Evolutionary conservation across 2,888 invertebrate genomes (phyloP), one percentile per base, ranked within the genome.

Genomic region (Galerucella calmariensis): DNA sequence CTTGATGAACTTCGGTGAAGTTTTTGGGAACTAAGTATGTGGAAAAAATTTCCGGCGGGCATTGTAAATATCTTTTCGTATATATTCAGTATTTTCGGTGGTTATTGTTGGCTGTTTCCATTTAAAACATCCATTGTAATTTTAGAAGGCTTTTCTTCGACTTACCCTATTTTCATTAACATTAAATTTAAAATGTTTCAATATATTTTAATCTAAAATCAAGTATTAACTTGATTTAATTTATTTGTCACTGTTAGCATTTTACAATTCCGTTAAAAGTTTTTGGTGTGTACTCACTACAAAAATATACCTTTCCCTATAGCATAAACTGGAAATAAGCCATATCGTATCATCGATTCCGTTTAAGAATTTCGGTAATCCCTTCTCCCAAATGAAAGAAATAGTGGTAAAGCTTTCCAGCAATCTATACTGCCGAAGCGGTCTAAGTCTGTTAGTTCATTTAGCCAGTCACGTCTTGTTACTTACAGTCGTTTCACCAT

Each of bases 391-490:
- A 73, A 69, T 73, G 69, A 69, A 73, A 69, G 65, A 69, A 69
- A 73, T 73, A 73, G 69, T 71, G 66, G 67, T 62, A 70, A 67
- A 70, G 74, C 74, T 74, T 62, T 69, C 58, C 20, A 62, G 65
- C 67, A 46, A 67, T 67, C 72, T 58, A 66, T 69, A 66, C 65
- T 51, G 61, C 27, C 51, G 67, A 69, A 67, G 67, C 56, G 46
- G 63, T 53, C 70, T 70, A 74, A 74, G 70, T 69, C 72, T 73
- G 72, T 73, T 73, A 77, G 85, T 85, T 86, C 86, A 86, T 86
- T 86, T 86, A 83, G 85, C 83, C 83, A 82, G 84, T 85, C 86
- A 84, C 83, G 82, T 83, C 85, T 84, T 84, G 85, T 86, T 85
- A 86, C 84, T 83, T 84, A 79, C 82, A 81, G 83, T 82, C 82